phyloP scores from a whole-genome alignment of 2,113 vertebrate genomes.

The Ginglymostoma cirratum region DNA sequence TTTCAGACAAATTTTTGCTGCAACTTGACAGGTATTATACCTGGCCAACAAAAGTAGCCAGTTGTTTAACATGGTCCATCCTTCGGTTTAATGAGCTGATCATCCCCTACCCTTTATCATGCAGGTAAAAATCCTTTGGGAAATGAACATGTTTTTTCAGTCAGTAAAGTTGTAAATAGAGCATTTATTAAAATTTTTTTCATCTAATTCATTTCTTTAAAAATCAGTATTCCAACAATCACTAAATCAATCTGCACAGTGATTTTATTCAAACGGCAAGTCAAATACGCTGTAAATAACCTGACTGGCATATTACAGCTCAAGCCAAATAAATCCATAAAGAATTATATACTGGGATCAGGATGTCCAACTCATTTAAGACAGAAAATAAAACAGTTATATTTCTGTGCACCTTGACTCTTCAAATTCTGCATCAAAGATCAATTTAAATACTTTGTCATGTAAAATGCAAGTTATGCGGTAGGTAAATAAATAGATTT shows the following conservation, averaged over 20 bases:
- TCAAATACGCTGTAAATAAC: not conserved
- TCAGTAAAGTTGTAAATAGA: not conserved
- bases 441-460: not conserved
- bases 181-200: constrained; percentile 26
- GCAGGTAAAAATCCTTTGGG: not conserved
- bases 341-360: not conserved
- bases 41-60: not conserved
- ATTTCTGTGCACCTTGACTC: not conserved
- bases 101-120: too few species aligned
- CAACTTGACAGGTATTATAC: not conserved
- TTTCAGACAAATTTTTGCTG: not conserved
- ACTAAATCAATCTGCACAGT: constrained; percentile 16
- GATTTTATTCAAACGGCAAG: constrained; percentile 20
- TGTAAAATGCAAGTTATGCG: not conserved
- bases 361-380: not conserved
- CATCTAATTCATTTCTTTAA: not conserved
- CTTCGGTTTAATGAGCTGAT: not conserved
- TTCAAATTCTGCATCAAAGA: not conserved
- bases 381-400: not conserved
- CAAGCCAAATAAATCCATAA: not conserved
- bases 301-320: constrained; percentile 10
- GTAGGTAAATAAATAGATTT: not conserved
- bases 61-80: not conserved
- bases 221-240: constrained; percentile 2
- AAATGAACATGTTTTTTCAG: not conserved